phyloP scores from a whole-genome alignment of 2,113 vertebrate species.

The Callopanchax toddi region DNA sequence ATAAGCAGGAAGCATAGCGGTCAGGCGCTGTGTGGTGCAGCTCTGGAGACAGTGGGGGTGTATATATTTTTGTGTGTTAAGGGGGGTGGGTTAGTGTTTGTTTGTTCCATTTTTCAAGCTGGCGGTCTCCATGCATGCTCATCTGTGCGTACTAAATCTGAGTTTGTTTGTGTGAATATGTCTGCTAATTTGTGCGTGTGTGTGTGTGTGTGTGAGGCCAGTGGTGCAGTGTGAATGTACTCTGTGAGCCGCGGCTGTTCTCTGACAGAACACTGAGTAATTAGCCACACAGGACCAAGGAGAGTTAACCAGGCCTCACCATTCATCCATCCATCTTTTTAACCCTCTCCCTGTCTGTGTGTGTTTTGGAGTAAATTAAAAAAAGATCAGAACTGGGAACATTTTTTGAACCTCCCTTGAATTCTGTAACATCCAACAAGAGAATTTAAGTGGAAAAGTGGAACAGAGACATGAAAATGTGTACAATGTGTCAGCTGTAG shows the following conservation, averaged over 20 bases:
- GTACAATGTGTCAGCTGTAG: too few species aligned
- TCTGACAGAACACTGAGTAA: constrained; percentile 74
- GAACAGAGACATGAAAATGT: too few species aligned
- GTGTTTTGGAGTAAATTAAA: constrained; percentile 14
- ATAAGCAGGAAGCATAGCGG: constrained; percentile 72
- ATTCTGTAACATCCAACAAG: too few species aligned
- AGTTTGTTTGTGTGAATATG: constrained; percentile 69
- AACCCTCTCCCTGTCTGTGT: constrained; percentile 34
- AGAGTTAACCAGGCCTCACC: constrained; percentile 77
- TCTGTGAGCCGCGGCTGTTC: constrained; percentile 69
- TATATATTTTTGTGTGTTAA: constrained; percentile 50
- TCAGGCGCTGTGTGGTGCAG: constrained; percentile 69
- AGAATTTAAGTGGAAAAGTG: too few species aligned
- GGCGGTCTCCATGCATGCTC: constrained; percentile 51
- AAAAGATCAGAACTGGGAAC: not conserved
- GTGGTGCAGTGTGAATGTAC: constrained; percentile 71
- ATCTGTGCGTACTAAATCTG: constrained; percentile 60
- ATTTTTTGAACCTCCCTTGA: too few species aligned
- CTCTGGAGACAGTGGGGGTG: constrained; percentile 69
- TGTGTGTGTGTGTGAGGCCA: constrained; percentile 57
- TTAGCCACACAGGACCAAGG: constrained; percentile 80
- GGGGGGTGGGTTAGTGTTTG: constrained; percentile 6
- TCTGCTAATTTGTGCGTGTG: constrained; percentile 57
- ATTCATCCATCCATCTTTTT: constrained; percentile 48
- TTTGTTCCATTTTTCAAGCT: constrained; percentile 65